Evolutionary conservation across 2,113 vertebrate genomes (phyloP).

Genomic region (Mugil cephalus): DNA sequence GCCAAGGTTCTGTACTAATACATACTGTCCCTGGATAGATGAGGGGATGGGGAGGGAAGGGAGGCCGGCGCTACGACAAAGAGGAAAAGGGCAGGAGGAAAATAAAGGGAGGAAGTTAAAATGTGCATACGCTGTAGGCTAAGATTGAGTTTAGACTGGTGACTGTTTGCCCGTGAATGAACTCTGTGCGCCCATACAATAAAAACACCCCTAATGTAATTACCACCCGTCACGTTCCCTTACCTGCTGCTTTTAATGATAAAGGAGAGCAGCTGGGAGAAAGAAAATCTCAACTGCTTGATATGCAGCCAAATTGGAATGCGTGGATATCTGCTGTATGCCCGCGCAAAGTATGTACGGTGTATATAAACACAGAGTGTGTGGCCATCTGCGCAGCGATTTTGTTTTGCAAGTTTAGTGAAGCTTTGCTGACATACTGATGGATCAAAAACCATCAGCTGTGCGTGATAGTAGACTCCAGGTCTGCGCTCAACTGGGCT

Average conservation of each 20-base stretch:
- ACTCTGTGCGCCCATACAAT: neutral
- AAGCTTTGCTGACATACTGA: slow-evolving; percentile 3
- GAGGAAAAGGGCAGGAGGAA: slow-evolving; percentile 39
- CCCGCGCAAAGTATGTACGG: neutral
- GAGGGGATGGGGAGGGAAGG: slow-evolving; percentile 28
- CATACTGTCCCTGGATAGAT: slow-evolving; percentile 62
- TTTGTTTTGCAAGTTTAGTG: slow-evolving; percentile 18
- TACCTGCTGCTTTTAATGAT: slow-evolving; percentile 34
- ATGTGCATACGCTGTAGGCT: slow-evolving; percentile 31
- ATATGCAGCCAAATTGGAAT: slow-evolving; percentile 32
- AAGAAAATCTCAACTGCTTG: neutral
- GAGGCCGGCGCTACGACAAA: slow-evolving; percentile 22
- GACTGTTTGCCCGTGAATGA: slow-evolving; percentile 23
- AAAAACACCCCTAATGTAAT: slow-evolving; percentile 30
- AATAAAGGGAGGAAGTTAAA: slow-evolving; percentile 26
- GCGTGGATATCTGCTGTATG: neutral
- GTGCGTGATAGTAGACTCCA: neutral
- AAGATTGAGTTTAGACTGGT: slow-evolving; percentile 19
- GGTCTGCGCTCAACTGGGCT: neutral
- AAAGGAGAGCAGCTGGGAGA: neutral
- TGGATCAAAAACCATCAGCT: slow-evolving; percentile 15
- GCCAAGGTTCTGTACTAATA: slow-evolving; percentile 70
- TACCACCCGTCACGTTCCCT: slow-evolving; percentile 11
- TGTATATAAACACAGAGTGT: neutral
- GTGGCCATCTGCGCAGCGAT: neutral